phyloP scores from a whole-genome alignment of 2,888 invertebrate genomes.

The Spatulosminthurus flaviceps region DNA sequence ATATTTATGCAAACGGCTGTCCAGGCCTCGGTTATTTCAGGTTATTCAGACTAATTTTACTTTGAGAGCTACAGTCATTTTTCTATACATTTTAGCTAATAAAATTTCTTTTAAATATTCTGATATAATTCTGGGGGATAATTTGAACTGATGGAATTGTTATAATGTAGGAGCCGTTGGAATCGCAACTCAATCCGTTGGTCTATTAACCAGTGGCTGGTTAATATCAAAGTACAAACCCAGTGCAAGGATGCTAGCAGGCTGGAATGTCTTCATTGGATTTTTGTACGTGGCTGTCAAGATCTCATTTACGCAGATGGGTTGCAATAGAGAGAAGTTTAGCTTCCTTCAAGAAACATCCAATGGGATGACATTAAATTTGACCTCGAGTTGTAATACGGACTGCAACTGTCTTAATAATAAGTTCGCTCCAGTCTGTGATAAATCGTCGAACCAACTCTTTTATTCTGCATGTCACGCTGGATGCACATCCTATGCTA shows the following conservation, averaged over 20 bases:
- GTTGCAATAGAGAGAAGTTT: slow-evolving; percentile 31
- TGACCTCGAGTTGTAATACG: slow-evolving; percentile 65
- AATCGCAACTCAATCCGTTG: slow-evolving; percentile 65
- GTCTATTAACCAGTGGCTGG: slow-evolving; percentile 71
- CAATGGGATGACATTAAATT: slow-evolving; percentile 14
- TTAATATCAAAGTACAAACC: slow-evolving; percentile 73
- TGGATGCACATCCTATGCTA: slow-evolving; percentile 69
- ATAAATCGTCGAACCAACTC: slow-evolving; percentile 70
- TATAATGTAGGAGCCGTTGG: slow-evolving; percentile 64
- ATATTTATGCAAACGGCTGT: slow-evolving; percentile 69
- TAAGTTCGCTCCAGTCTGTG: slow-evolving; percentile 74
- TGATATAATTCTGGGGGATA: too few relatives aligned
- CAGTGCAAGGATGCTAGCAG: slow-evolving; percentile 70
- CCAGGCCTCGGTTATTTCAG: slow-evolving; percentile 68
- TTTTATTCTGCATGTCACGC: slow-evolving; percentile 80
- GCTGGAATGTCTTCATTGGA: slow-evolving; percentile 74
- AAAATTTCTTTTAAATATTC: too few relatives aligned
- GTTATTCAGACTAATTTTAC: too few relatives aligned
- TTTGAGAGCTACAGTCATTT: too few relatives aligned
- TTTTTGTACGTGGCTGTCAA: slow-evolving; percentile 70
- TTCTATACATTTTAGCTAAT: too few relatives aligned
- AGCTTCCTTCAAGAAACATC: slow-evolving; percentile 19
- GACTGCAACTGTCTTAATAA: slow-evolving; percentile 69
- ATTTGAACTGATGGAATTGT: too few relatives aligned
- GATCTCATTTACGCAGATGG: slow-evolving; percentile 45